A percentile compares a stretch with the other conserved stretches of the same genome.
Conservation (phyloP, 2,888 invertebrate genomes). For the Acleris literana region DNA sequence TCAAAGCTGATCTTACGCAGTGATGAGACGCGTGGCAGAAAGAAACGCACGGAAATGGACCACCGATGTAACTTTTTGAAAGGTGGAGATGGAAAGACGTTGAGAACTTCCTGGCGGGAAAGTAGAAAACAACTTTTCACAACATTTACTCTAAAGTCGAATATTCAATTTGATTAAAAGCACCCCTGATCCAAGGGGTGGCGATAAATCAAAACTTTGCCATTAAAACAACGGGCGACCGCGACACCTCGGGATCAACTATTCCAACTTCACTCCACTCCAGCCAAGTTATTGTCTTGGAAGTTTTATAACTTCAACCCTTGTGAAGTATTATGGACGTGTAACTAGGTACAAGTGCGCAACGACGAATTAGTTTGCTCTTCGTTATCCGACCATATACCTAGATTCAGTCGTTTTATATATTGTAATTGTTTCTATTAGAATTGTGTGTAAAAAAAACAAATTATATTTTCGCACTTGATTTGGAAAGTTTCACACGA, state of each 20-base stretch:
- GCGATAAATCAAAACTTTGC: slow-evolving; percentile 76
- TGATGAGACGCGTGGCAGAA: no score
- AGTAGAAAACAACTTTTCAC: slow-evolving; percentile 25
- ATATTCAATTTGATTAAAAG: slow-evolving; percentile 59
- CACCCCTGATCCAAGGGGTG: slow-evolving; percentile 53
- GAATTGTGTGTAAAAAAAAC: no score
- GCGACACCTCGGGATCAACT: slow-evolving; percentile 71
- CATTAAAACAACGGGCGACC: slow-evolving; percentile 65
- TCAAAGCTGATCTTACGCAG: no score
- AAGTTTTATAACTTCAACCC: slow-evolving; percentile 63
- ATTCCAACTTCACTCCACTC: slow-evolving; percentile 62
- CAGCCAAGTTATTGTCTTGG: slow-evolving; percentile 65
- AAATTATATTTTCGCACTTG: neutral
- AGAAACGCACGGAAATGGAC: no score
- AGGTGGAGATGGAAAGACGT: no score
- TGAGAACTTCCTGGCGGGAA: neutral
- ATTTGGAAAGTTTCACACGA: neutral
- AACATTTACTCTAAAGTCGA: slow-evolving; percentile 45
- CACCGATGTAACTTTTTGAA: no score
- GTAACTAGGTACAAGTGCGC: slow-evolving; percentile 32
- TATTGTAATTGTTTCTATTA: no score
- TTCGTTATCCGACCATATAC: neutral
- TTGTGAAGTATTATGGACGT: slow-evolving; percentile 24
- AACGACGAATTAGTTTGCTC: slow-evolving; percentile 20
- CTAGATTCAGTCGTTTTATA: no score